Percentiles rank a stretch among this genome's conserved stretches.
These are phyloP conservation scores for Anolis sagrei DNA, from an alignment of 2,113 vertebrate species.

Conservation along the genomic window DNA sequence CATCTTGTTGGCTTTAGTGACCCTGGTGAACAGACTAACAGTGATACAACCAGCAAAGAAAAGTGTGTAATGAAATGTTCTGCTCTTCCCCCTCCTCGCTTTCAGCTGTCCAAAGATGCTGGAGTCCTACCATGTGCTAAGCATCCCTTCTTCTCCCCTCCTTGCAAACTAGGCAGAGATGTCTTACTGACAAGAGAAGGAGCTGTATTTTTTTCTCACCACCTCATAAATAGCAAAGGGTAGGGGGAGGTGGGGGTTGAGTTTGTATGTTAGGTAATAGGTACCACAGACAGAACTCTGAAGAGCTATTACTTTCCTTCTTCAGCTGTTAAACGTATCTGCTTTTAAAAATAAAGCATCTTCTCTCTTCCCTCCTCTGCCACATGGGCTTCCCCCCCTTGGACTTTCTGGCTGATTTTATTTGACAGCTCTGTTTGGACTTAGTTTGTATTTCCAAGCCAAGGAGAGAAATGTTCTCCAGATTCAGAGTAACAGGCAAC, in stretches of 20 bases:
- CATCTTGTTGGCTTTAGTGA: conserved; percentile 39
- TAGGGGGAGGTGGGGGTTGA: conserved; percentile 24
- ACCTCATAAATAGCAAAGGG: conserved; percentile 62
- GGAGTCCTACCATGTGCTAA: conserved; percentile 20
- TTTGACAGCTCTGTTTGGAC: conserved; percentile 70
- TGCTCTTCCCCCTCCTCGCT: conserved; percentile 14
- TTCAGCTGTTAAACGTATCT: conserved; percentile 60
- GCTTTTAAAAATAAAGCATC: conserved; percentile 57
- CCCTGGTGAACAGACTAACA: conserved; percentile 38
- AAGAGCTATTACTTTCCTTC: conserved; percentile 57
- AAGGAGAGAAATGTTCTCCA: conserved; percentile 6
- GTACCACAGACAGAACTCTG: conserved; percentile 58
- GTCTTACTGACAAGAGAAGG: conserved; percentile 54
- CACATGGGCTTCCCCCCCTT: conserved; percentile 37
- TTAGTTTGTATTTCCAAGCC: conserved; percentile 43
- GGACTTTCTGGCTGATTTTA: conserved; percentile 68
- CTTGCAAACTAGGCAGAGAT: conserved; percentile 34
- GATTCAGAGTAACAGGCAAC: conserved; percentile 43
- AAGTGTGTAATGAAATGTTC: conserved; percentile 30
- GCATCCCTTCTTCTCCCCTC: background rate
- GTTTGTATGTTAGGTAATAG: conserved; percentile 63
- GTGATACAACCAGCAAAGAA: conserved; percentile 28
- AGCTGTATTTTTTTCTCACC: conserved; percentile 68
- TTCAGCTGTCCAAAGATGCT: conserved; percentile 42
- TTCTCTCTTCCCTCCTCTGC: conserved; percentile 58